Percentiles rank a stretch among this genome's conserved stretches.
Conservation (phyloP, 2,113 vertebrate genomes). For the Jaculus jaculus region DNA sequence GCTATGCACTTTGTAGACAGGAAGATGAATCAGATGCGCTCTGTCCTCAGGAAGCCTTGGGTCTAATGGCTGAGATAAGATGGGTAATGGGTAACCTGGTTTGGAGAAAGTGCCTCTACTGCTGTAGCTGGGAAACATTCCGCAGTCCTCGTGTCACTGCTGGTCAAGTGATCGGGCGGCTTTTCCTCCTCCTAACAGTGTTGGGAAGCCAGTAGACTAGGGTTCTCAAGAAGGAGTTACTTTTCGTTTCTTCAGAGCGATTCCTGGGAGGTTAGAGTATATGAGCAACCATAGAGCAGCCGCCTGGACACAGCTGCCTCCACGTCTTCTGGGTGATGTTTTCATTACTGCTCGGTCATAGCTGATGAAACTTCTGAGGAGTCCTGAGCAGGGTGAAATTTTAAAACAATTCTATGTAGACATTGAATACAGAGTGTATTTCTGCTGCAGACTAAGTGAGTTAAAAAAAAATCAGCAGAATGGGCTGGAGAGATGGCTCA, state of each 20-base stretch:
- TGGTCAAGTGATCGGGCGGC: neutral
- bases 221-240: slow-evolving; percentile 12
- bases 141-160: neutral
- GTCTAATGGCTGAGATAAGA: slow-evolving; percentile 7
- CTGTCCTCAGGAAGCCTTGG: slow-evolving; percentile 6
- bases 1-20: neutral
- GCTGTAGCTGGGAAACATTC: neutral
- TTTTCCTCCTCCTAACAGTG: neutral
- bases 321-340: neutral
- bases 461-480: neutral
- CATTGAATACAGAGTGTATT: slow-evolving; percentile 11
- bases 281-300: neutral
- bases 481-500: too few relatives aligned
- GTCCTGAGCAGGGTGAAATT: slow-evolving; percentile 30
- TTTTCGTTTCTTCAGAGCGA: slow-evolving; percentile 40
- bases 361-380: slow-evolving; percentile 7
- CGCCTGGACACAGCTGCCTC: neutral
- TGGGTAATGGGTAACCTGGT: slow-evolving; percentile 13
- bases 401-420: neutral
- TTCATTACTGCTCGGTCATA: slow-evolving; percentile 11
- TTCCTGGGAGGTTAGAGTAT: neutral
- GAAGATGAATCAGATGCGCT: slow-evolving; percentile 19
- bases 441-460: neutral
- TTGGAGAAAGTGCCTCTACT: neutral
- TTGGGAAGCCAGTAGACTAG: slow-evolving; percentile 3